Percentiles rank a stretch among this genome's conserved stretches.
Evolutionary conservation across 2,888 invertebrate species (phyloP).

Genomic region (Tolmerus cingulatus): DNA sequence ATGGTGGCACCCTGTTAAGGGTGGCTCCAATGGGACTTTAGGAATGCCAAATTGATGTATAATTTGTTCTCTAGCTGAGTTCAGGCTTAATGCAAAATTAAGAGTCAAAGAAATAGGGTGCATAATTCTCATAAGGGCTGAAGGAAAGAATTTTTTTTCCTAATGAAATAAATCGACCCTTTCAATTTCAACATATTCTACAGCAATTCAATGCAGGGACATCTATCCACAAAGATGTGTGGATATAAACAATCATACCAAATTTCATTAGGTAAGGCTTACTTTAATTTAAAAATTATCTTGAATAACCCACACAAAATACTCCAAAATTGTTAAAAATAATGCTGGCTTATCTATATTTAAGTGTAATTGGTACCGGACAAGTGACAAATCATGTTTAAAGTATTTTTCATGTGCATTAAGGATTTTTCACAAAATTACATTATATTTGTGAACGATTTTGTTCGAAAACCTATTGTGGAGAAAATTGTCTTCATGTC

Average conservation of each 20-base stretch:
- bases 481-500: no score
- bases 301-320: no score
- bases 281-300: no score
- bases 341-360: no score
- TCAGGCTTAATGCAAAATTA: background rate
- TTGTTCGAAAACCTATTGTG: no score
- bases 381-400: no score
- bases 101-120: background rate
- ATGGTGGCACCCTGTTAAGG: background rate
- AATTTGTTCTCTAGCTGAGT: conserved; percentile 10
- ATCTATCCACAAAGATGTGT: background rate
- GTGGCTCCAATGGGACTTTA: background rate
- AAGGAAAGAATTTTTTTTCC: background rate
- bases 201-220: background rate
- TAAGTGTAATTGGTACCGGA: no score
- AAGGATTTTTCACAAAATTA: no score
- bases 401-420: no score
- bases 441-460: no score
- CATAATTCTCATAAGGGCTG: background rate
- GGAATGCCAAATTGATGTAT: conserved; percentile 18
- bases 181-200: background rate
- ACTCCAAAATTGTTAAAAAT: no score
- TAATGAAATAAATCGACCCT: background rate
- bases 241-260: background rate
- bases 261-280: no score